These are phyloP conservation scores for Pheosia tremula DNA, from an alignment of 2,888 invertebrate genomes.

Conservation along the genomic window DNA sequence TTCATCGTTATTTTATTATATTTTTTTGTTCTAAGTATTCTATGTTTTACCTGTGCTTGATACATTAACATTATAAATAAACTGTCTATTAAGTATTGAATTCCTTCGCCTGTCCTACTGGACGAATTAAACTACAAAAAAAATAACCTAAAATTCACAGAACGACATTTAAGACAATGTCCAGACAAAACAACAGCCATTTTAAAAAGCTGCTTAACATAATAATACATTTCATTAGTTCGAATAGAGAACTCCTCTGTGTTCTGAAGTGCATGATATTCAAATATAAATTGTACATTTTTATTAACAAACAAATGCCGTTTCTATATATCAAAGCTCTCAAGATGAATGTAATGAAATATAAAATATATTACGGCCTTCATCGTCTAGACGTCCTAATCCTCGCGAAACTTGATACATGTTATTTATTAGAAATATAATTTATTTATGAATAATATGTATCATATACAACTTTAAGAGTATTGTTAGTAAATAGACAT, in stretches of 20 bases:
- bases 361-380: slow-evolving; percentile 23
- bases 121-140: no score
- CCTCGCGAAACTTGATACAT: slow-evolving; percentile 10
- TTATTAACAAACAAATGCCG: neutral
- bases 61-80: no score
- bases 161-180: neutral
- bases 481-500: neutral
- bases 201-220: neutral
- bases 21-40: no score
- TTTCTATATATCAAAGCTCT: neutral
- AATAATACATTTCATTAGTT: no score
- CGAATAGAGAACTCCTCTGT: neutral
- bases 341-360: slow-evolving; percentile 9
- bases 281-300: neutral
- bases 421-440: neutral
- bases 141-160: neutral
- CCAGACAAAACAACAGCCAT: no score
- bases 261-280: neutral
- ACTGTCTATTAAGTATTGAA: no score
- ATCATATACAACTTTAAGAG: slow-evolving; percentile 7
- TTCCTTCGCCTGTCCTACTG: no score
- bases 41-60: no score
- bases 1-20: no score
- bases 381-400: slow-evolving; percentile 18
- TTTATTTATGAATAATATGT: slow-evolving; percentile 12